These are phyloP conservation scores for Chymomyza fuscimana DNA, from an alignment of 2,888 invertebrate genomes.

Conservation along the genomic window DNA sequence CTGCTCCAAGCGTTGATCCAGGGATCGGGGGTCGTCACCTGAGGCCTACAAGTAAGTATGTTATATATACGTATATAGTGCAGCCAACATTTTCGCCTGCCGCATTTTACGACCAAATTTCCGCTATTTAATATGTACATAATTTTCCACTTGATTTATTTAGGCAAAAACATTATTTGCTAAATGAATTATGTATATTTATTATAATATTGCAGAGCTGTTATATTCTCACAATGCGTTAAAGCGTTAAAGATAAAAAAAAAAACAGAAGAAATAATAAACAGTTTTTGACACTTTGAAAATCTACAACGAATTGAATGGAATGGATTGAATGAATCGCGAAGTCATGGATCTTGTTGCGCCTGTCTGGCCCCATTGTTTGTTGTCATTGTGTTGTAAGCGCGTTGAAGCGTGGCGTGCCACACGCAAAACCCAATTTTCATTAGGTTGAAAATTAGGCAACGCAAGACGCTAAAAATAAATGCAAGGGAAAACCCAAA, in stretches of 20 bases:
- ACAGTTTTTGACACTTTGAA: slow-evolving; percentile 60
- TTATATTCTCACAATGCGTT: neutral
- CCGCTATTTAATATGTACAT: slow-evolving; percentile 29
- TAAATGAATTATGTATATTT: slow-evolving; percentile 64
- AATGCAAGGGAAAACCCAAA: slow-evolving; percentile 46
- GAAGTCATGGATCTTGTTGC: neutral
- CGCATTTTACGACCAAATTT: slow-evolving; percentile 41
- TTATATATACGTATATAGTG: neutral
- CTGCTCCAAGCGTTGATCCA: neutral
- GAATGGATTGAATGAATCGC: slow-evolving; percentile 31
- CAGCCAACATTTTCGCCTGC: neutral
- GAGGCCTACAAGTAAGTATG: neutral
- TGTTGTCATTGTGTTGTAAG: neutral
- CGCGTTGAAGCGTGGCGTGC: slow-evolving; percentile 57
- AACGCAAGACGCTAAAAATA: slow-evolving; percentile 18
- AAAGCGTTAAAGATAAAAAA: neutral
- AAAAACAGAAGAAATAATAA: slow-evolving; percentile 24
- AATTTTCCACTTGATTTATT: slow-evolving; percentile 65
- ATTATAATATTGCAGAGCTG: neutral
- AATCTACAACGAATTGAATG: slow-evolving; percentile 7
- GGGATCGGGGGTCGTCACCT: neutral
- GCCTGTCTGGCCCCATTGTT: neutral
- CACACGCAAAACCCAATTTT: slow-evolving; percentile 70
- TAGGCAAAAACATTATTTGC: slow-evolving; percentile 52
- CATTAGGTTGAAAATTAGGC: slow-evolving; percentile 17